Evolutionary conservation across 2,888 invertebrate species (phyloP), one percentile per base, ranked within the genome.

Genomic region (Cosmia pyralina): DNA sequence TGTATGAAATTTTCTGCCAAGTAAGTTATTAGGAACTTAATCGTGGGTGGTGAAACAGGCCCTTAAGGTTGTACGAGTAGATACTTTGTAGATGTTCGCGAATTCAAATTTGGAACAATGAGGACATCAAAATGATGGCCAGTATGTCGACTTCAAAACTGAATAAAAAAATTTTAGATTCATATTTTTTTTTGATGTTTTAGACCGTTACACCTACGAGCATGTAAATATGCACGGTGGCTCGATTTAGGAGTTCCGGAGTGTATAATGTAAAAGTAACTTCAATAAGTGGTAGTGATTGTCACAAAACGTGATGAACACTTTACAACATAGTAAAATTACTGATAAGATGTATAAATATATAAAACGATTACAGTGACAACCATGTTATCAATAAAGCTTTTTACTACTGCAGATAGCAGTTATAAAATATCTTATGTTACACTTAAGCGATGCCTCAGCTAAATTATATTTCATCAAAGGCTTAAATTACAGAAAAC

Each of bases 361-460:
- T 48, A 57, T n/a, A 60, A 68, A 64, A 69, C 8, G 5, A 64
- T 64, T 41, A 64, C 46, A 58, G 19, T 6, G 34, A 74, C 69
- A 81, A 55, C 10, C 34, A 58, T 64, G 57, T 79, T 83, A 81
- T 83, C 83, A 65, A 58, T 46, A 68, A 62, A 83, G 69, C 67
- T 70, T 70, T 79, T 79, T 70, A 83, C 79, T n/a, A 75, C 59
- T 68, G 64, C 64, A 74, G 57, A 53, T n/a, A 19, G 19, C 52
- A 69, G 68, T 83, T 53, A 68, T 69, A 70, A 75, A 60, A 58
- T 59, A 57, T 57, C 55, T 69, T 82, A 64, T 48, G 13, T 17
- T 34, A 38, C 60, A 34, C 50, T 77, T 65, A 38, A 63, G 44
- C 4, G 19, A 63, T 48, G 34, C n/a, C 19, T 70, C 48, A 60